Base-by-base conservation (phyloP, 2,888 invertebrate genomes). In the Agonopterix heracliana region DNA sequence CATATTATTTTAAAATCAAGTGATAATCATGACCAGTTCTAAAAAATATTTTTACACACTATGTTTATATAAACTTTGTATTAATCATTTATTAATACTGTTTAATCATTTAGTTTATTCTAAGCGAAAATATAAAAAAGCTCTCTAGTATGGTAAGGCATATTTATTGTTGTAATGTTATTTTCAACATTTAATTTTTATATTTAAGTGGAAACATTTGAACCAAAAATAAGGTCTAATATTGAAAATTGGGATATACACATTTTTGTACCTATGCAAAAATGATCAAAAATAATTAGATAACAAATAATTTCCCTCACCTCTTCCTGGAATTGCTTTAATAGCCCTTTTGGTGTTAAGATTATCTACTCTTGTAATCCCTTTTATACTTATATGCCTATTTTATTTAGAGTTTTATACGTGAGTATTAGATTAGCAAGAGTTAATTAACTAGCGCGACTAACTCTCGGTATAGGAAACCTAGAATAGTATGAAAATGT, bases 131-230 rank as follows among this genome's bases (percentile, higher is more conserved):
- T 48, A 54, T 53, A 61, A 66, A 68, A 60, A 57, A 60, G 79
- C 81, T 83, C 82, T 83, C 81, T 84, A 79, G 71, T 70, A 64
- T 63, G 56, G 48, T 79, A 77, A 68, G 67, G 60, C 56, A 51
- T 79, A 80, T 82, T 81, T 84, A 80, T 82, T 80, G 56, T 56
- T 67, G 66, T 38, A 36, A 35, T 45, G 11, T 12, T 48, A 44
- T 45, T 41, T 13, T 34, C 53, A 53, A 53, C 57, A 55, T 63
- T 60, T 57, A 60, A 60, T 63, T 64, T 59, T 54, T 53, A 36
- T 40, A 11, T 14, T n/a, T 38, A 38, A 38, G 38, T n/a, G 10
- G 5, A 26, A 26, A 26, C 26, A 26, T 26, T 26, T 26, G 5
- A 26, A 26, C 26, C 26, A 26, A 26, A 26, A 26, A 26, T 14